Conservation (phyloP, 2,797 vertebrate species). For the Babyrousa celebensis region DNA sequence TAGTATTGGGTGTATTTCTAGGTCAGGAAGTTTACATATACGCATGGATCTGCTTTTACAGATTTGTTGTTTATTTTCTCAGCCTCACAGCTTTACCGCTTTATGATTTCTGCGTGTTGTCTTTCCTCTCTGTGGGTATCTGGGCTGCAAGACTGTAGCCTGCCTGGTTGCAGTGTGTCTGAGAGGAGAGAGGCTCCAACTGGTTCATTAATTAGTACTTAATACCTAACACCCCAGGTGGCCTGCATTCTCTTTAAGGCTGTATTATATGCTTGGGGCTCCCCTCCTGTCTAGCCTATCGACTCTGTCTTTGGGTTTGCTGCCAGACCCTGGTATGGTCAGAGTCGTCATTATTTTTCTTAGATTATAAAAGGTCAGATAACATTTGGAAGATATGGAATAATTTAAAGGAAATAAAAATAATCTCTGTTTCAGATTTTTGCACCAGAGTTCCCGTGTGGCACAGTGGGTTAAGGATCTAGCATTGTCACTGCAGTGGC, state of each 20-base stretch:
- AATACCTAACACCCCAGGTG: neutral
- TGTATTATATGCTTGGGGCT: accelerated
- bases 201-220: neutral
- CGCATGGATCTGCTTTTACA: neutral
- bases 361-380: neutral
- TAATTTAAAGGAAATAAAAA: conserved; percentile 39
- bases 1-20: neutral
- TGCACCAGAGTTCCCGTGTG: neutral
- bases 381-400: neutral
- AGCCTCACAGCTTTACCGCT: neutral
- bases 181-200: neutral
- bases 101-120: neutral
- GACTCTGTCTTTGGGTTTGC: neutral
- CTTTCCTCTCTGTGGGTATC: neutral
- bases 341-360: neutral
- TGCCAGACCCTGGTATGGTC: neutral
- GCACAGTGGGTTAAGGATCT: too few species aligned
- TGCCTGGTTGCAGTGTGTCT: neutral
- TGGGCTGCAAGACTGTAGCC: neutral
- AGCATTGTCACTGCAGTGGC: too few species aligned
- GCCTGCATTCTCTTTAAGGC: neutral
- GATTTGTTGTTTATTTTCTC: neutral
- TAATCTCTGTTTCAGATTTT: neutral
- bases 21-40: neutral
- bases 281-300: neutral